Evolutionary conservation across 2,797 vertebrate genomes (phyloP), one percentile per base, ranked within the genome.

Genomic region (Alouatta caraya): DNA sequence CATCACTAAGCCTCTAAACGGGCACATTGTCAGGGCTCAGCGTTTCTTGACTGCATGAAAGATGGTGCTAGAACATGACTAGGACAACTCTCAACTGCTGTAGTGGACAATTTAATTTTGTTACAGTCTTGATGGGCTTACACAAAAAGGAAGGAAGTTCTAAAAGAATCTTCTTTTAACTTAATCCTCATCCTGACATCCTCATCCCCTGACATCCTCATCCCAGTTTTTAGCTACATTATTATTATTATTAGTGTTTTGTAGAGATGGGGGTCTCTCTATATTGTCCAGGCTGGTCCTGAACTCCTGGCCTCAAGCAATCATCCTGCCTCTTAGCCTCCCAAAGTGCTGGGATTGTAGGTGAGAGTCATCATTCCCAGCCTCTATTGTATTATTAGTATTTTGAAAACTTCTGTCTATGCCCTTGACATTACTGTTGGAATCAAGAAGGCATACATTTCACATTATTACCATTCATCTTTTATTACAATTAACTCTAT

Each of bases 401-500:
- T 84, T 75, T 64, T 76, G 39, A 46, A 89, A 59, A 88, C n/a
- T 3, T 67, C 19, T 76, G 12, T 75, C 39, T 90, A 50, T 13
- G 21, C 30, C 26, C 79, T 89, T 67, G 33, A 61, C 37, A 22
- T 82, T 73, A 46, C 39, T 81, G 19, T 84, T 72, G 61, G 19
- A 19, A 52, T 90, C 44, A 90, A 88, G 72, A 92, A 92, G 37
- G 39, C 19, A 72, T 28, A 84, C 55, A 72, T 50, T 90, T 92
- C 42, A 57, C 8, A 10, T 76, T 24, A 93, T 78, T 80, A 61
- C 21, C 24, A 84, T 64, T 80, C 33, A n/a, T 67, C 10, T 96
- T 97, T 97, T 88, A 96, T 97, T 91, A 75, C 75, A 81, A 88
- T 85, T 24, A 89, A n/a, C 21, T 39, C 55, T 93, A 52, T 78